Evolutionary conservation across 2,888 invertebrate genomes (phyloP), one percentile per base, ranked within the genome.

Genomic region (Eupithecia insigniata): DNA sequence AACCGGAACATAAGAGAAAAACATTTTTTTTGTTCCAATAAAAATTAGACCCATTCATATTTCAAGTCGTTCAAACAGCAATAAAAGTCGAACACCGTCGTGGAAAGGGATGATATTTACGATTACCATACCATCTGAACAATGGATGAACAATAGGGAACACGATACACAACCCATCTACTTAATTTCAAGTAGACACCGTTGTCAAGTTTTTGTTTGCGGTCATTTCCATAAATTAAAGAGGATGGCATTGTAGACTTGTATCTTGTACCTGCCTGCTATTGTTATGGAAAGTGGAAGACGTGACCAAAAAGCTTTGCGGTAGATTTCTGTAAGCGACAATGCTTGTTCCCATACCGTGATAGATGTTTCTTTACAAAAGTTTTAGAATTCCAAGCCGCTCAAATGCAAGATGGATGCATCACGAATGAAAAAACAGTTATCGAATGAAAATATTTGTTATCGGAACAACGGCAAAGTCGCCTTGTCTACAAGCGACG

Each of bases 171-270:
- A 87, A 87, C 92, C 92, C 92, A 92, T 93, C 92, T 90, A 92
- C 89, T 92, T 92, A 92, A 92, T 93, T 91, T 93, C 86, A 89
- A 90, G 91, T 93, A 92, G 92, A 93, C 93, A 94, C 93, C 92
- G 92, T 92, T 92, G 93, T 93, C 89, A 86, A 87, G 90, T 92
- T 92, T 92, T 93, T 93, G 93, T 93, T 90, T 85, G 89, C 88
- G 90, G 91, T 88, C 88, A 92, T 93, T 92, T 92, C 92, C 93
- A 94, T 94, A 94, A 93, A 93, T 93, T 93, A 92, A 84, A 86
- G 87, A 88, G 89, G 91, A 90, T 85, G 88, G 87, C 83, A 84
- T 83, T 84, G 85, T 83, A 80, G 83, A 82, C 82, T 81, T 81
- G 51, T 66, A 65, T 30, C 83, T 84, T 86, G 84, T 85, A 82